A percentile compares a stretch with the other conserved stretches of the same genome.
Conservation (phyloP, 2,797 vertebrate genomes). For the Eulemur rubriventer region DNA sequence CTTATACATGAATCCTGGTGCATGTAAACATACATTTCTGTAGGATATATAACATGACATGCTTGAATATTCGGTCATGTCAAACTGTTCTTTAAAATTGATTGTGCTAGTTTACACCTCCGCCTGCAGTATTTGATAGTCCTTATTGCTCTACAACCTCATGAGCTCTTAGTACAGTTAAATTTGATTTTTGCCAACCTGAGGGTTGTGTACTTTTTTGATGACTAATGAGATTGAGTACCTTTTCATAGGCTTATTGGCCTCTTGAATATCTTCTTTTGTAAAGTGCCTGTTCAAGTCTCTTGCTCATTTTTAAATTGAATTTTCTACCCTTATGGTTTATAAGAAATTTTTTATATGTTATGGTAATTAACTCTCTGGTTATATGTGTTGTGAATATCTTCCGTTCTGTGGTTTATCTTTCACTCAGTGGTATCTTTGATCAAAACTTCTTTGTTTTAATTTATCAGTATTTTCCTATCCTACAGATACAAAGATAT, state of each 20-base stretch:
- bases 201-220: not conserved
- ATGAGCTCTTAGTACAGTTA: not conserved
- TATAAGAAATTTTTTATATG: slow-evolving; percentile 1
- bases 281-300: not conserved
- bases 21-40: not conserved
- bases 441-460: slow-evolving; percentile 39
- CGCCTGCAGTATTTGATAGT: not conserved
- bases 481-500: not conserved
- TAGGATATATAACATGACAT: not conserved
- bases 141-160: not conserved
- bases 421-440: slow-evolving; percentile 13
- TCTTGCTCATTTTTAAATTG: not conserved
- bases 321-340: slow-evolving; percentile 28
- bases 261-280: not conserved
- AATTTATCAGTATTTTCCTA: slow-evolving; percentile 12
- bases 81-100: not conserved
- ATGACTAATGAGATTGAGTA: not conserved
- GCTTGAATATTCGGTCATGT: not conserved
- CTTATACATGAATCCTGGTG: not conserved
- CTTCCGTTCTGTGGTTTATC: not conserved
- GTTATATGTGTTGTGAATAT: not conserved
- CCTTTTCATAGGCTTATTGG: slow-evolving; percentile 2
- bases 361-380: not conserved
- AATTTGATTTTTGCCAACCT: not conserved
- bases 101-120: not conserved